These are phyloP conservation scores for Mustela erminea DNA, from an alignment of 2,797 vertebrate genomes.

Conservation along the genomic window DNA sequence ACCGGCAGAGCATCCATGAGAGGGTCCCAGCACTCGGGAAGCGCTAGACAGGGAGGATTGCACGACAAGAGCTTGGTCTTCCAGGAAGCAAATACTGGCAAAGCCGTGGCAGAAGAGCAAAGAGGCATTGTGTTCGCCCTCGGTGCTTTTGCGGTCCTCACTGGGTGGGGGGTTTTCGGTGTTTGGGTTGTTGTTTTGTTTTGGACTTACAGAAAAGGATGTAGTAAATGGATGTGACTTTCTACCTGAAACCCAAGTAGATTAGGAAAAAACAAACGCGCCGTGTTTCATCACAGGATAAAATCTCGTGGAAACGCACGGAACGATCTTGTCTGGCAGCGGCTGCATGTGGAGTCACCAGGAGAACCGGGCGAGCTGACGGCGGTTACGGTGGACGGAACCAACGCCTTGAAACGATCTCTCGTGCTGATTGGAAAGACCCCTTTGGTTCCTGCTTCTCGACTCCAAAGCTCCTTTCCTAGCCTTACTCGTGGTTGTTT, in stretches of 20 bases:
- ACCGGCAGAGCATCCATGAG: not conserved
- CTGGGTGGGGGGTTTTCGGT: not conserved
- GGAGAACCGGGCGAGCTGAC: fast-evolving
- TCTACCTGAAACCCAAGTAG: not conserved
- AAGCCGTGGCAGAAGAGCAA: not conserved
- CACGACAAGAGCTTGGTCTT: not conserved
- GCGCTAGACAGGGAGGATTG: not conserved
- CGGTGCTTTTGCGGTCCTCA: not conserved
- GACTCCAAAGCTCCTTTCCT: not conserved
- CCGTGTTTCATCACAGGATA: not conserved
- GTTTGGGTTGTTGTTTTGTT: not conserved
- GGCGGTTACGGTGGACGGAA: fast-evolving
- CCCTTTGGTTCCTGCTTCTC: not conserved
- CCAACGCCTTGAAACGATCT: not conserved
- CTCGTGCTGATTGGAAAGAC: not conserved
- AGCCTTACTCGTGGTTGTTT: not conserved
- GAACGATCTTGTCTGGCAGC: not conserved
- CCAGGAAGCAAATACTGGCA: not conserved
- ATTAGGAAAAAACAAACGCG: not conserved
- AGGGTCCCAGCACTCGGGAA: not conserved
- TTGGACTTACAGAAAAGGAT: not conserved
- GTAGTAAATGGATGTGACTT: not conserved
- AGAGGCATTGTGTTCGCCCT: not conserved
- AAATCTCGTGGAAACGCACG: not conserved
- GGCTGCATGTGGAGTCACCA: not conserved